Percentiles rank a stretch among this genome's conserved stretches.
These are phyloP conservation scores for Actinopyga echinites DNA, from an alignment of 53 echinoderm and acorn worm species.

Conservation along the genomic window DNA sequence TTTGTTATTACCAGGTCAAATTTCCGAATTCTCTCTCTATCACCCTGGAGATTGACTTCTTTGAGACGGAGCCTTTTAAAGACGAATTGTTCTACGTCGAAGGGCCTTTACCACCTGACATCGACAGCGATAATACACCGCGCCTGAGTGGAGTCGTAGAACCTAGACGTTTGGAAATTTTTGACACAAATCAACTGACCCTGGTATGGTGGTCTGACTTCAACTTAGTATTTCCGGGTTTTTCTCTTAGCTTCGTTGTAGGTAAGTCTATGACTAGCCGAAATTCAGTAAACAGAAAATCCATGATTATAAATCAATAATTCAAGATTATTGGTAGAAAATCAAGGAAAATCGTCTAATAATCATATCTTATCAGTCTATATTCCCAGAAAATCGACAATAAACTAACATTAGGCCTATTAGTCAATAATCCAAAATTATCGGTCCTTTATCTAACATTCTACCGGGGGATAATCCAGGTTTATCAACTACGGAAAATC, in stretches of 20 bases:
- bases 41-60: constrained; percentile 46
- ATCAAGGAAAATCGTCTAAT: too few relatives aligned
- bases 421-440: too few relatives aligned
- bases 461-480: too few relatives aligned
- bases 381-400: too few relatives aligned
- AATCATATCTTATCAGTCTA: too few relatives aligned
- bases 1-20: constrained; percentile 63
- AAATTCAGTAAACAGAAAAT: too few relatives aligned
- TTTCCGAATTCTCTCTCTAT: constrained; percentile 64
- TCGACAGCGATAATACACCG: background rate
- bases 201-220: constrained; percentile 62
- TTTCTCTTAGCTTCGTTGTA: constrained; percentile 50
- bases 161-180: constrained; percentile 10
- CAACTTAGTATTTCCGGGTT: constrained; percentile 51
- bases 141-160: background rate
- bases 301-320: too few relatives aligned
- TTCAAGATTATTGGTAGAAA: too few relatives aligned
- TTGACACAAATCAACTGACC: constrained; percentile 65
- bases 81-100: constrained; percentile 58
- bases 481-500: too few relatives aligned
- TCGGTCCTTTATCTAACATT: too few relatives aligned
- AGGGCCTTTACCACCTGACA: constrained; percentile 49
- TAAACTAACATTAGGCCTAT: too few relatives aligned
- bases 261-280: constrained; percentile 37
- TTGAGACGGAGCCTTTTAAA: constrained; percentile 52